phyloP scores from a whole-genome alignment of 2,797 vertebrate species.

The Potorous gilbertii region DNA sequence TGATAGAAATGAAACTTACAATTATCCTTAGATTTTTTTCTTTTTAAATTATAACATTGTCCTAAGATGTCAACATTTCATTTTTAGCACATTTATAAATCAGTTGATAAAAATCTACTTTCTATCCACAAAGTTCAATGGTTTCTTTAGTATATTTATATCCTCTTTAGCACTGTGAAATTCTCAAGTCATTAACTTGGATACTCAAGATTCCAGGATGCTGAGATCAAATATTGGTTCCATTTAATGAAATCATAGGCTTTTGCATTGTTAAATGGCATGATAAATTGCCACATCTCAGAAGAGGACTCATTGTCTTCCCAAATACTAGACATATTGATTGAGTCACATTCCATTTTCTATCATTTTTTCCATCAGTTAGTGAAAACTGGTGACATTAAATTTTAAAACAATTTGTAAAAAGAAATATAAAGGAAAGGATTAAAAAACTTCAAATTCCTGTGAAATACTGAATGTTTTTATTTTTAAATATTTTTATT shows the following conservation, averaged over 20 bases:
- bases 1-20: neutral
- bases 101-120: neutral
- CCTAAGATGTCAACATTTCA: neutral
- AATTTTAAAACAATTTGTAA: constrained; percentile 27
- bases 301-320: neutral
- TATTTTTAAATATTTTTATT: too few relatives aligned
- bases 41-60: neutral
- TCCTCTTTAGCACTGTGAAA: constrained; percentile 19
- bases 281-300: neutral
- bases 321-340: neutral
- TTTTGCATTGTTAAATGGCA: neutral
- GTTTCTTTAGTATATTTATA: neutral
- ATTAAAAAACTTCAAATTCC: constrained; percentile 5
- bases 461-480: neutral
- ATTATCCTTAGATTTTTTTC: constrained; percentile 20
- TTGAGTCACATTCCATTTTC: neutral
- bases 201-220: neutral
- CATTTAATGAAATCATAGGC: neutral
- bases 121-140: neutral
- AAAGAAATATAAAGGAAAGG: constrained; percentile 24
- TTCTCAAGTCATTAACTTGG: constrained; percentile 24
- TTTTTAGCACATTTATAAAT: constrained; percentile 3
- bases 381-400: constrained; percentile 11
- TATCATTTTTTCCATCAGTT: neutral
- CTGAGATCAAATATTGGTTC: neutral